phyloP scores from a whole-genome alignment of 2,888 invertebrate species.

The Agapetus fuscipes region DNA sequence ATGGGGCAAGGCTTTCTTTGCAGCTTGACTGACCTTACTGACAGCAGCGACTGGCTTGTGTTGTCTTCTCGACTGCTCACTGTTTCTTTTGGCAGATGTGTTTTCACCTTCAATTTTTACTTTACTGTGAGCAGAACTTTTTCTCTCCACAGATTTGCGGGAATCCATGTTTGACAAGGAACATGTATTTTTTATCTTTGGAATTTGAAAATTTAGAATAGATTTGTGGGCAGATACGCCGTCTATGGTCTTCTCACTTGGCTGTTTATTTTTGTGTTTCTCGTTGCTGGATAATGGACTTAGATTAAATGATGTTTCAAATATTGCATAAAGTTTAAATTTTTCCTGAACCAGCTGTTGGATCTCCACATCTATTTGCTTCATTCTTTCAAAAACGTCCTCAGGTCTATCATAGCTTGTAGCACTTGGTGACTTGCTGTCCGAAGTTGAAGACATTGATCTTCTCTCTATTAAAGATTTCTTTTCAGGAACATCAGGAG shows the following conservation, averaged over 20 bases:
- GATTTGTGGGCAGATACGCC: too few species aligned
- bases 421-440: too few species aligned
- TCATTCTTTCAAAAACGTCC: conserved; percentile 46
- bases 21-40: too few species aligned
- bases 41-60: too few species aligned
- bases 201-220: background rate
- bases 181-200: background rate
- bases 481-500: background rate
- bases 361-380: conserved; percentile 50
- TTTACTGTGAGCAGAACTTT: too few species aligned
- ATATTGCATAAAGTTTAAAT: conserved; percentile 44
- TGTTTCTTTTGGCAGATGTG: too few species aligned
- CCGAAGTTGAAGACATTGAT: too few species aligned
- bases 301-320: too few species aligned
- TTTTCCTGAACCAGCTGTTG: conserved; percentile 48
- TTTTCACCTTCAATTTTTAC: too few species aligned
- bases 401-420: conserved; percentile 24
- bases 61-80: too few species aligned
- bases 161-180: background rate
- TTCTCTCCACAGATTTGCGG: background rate
- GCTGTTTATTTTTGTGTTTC: background rate
- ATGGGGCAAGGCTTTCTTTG: too few species aligned
- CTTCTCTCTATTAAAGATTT: background rate
- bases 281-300: background rate
- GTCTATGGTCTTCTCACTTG: too few species aligned